These are phyloP conservation scores for Mesembrinibis cayennensis DNA, from an alignment of 2,113 vertebrate species.

Conservation along the genomic window DNA sequence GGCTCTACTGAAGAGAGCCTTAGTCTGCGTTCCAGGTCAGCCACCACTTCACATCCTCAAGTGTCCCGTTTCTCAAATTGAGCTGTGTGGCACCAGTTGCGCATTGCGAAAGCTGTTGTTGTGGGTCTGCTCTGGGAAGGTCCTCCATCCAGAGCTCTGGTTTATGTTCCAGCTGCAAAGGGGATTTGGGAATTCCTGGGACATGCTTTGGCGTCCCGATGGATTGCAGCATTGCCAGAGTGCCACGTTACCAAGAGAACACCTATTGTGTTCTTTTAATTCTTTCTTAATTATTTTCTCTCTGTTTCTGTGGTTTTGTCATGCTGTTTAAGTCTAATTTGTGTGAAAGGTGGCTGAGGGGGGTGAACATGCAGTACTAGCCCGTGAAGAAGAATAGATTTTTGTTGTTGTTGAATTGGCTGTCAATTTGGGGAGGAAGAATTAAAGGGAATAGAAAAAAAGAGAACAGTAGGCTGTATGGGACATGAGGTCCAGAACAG, in stretches of 20 bases:
- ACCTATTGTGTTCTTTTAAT: slow-evolving; percentile 32
- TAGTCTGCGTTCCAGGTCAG: neutral
- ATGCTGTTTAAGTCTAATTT: slow-evolving; percentile 8
- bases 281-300: slow-evolving; percentile 65
- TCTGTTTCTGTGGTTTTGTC: neutral
- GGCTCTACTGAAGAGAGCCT: neutral
- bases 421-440: neutral
- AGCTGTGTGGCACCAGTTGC: neutral
- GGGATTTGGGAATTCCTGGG: slow-evolving; percentile 56
- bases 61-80: neutral
- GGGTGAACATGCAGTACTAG: neutral
- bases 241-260: neutral
- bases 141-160: neutral
- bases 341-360: neutral
- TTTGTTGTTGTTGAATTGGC: neutral
- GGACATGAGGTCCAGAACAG: neutral
- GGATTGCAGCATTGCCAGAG: neutral
- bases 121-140: neutral
- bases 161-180: neutral
- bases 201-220: neutral
- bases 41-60: neutral
- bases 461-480: neutral
- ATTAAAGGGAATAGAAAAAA: neutral
- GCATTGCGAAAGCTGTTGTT: accelerated
- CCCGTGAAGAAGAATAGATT: neutral